Percentiles rank a stretch among this genome's conserved stretches.
Evolutionary conservation across 2,797 vertebrate species (phyloP).

Genomic region (Acanthis flammea): DNA sequence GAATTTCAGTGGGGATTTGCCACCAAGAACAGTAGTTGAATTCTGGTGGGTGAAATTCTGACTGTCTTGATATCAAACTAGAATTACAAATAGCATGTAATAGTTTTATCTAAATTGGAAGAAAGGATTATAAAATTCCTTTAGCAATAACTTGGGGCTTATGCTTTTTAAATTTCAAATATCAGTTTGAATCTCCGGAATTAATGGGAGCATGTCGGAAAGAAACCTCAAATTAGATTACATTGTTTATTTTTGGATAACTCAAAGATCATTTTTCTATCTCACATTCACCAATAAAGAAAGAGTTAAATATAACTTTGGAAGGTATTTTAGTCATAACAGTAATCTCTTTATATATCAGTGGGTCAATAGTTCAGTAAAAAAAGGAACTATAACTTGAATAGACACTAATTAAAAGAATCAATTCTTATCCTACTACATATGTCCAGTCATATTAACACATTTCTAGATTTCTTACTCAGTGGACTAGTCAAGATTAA

Average conservation of each 20-base stretch:
- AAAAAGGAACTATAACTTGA: slow-evolving; percentile 80
- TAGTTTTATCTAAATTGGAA: not conserved
- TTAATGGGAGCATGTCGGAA: not conserved
- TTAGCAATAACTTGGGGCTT: not conserved
- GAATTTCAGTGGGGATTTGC: not conserved
- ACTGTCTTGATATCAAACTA: not conserved
- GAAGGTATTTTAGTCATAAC: slow-evolving; percentile 66
- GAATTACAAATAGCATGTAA: not conserved
- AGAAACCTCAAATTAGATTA: slow-evolving; percentile 11
- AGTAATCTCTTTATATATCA: slow-evolving; percentile 75
- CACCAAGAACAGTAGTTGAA: not conserved
- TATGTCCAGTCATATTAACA: slow-evolving; percentile 95
- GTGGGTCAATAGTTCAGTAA: slow-evolving; percentile 81
- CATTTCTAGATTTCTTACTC: slow-evolving; percentile 91
- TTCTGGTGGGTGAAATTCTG: not conserved
- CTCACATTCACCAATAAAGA: slow-evolving; percentile 40
- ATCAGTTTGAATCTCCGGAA: not conserved
- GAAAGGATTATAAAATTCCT: not conserved
- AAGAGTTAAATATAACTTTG: slow-evolving; percentile 73
- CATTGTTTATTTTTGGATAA: slow-evolving; percentile 21
- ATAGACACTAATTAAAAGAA: slow-evolving; percentile 98
- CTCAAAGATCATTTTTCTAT: slow-evolving; percentile 20
- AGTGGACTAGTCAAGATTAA: slow-evolving; percentile 95
- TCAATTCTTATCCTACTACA: slow-evolving; percentile 92
- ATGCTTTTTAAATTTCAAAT: slow-evolving; percentile 19